phyloP scores from a whole-genome alignment of 2,797 vertebrate species.

The Gymnocypris eckloni region DNA sequence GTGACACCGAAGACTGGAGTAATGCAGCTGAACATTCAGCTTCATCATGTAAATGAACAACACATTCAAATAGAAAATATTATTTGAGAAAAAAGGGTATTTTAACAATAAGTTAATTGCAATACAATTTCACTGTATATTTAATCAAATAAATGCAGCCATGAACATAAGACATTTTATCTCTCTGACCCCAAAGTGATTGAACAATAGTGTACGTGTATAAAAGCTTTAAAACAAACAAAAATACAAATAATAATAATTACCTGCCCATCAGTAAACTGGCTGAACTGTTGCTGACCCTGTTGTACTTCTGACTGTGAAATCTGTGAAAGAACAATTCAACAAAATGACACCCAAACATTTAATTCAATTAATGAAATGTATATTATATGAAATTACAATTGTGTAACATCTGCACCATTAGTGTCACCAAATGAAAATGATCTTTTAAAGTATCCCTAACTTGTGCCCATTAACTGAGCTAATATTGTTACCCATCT shows the following conservation, averaged over 20 bases:
- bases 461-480: background rate
- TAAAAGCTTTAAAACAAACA: background rate
- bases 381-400: background rate
- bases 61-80: background rate
- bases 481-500: too few species aligned
- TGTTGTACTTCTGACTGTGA: slow-evolving; percentile 93
- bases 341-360: slow-evolving; percentile 26
- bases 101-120: background rate
- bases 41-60: too few species aligned
- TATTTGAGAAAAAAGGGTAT: background rate
- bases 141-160: background rate
- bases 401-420: background rate
- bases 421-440: background rate
- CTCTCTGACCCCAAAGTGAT: background rate
- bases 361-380: background rate
- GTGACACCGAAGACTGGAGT: background rate
- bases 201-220: background rate
- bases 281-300: slow-evolving; percentile 97
- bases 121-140: background rate
- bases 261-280: slow-evolving; percentile 99
- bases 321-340: slow-evolving; percentile 31
- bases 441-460: background rate
- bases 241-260: background rate
- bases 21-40: background rate
- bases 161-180: background rate